Conservation (phyloP, 2,797 vertebrate genomes). For the Fistularia commersonii region DNA sequence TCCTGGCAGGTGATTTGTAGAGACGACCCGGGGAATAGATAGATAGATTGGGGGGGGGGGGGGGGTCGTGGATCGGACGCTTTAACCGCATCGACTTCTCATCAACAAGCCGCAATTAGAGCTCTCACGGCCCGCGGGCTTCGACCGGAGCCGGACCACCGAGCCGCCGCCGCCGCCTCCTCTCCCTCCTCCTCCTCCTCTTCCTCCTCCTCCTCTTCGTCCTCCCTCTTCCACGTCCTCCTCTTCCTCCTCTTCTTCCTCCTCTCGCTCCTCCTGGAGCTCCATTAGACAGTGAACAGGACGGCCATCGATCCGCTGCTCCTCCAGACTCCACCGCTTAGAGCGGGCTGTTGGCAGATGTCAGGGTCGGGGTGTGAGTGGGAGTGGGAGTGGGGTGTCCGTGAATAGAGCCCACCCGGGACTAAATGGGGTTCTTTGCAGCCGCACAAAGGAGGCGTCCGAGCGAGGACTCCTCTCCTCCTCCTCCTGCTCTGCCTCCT, state of each 20-base stretch:
- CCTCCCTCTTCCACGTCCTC: no score
- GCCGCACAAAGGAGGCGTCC: conserved; percentile 87
- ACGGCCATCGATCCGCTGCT: conserved; percentile 67
- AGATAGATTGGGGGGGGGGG: conserved; percentile 72
- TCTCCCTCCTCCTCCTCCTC: no score
- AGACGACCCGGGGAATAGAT: conserved; percentile 80
- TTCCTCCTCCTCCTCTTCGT: no score
- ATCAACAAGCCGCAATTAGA: conserved; percentile 89
- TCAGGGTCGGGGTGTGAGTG: conserved; percentile 55
- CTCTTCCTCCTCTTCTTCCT: no score
- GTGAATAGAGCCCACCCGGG: conserved; percentile 67
- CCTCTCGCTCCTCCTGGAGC: no score
- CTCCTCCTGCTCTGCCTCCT: conserved; percentile 40
- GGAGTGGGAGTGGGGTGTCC: no score
- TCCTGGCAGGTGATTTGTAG: conserved; percentile 75
- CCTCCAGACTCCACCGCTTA: conserved; percentile 56
- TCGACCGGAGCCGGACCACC: conserved; percentile 79
- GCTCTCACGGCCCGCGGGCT: conserved; percentile 83
- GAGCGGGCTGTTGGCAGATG: conserved; percentile 66
- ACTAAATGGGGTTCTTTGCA: conserved; percentile 69
- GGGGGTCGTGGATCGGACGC: conserved; percentile 61
- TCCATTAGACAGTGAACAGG: conserved; percentile 72
- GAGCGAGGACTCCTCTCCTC: conserved; percentile 73
- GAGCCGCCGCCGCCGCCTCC: conserved; percentile 37
- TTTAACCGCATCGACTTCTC: conserved; percentile 88